phyloP scores from a whole-genome alignment of 2,113 vertebrate species.

The Pterophyllum scalare region DNA sequence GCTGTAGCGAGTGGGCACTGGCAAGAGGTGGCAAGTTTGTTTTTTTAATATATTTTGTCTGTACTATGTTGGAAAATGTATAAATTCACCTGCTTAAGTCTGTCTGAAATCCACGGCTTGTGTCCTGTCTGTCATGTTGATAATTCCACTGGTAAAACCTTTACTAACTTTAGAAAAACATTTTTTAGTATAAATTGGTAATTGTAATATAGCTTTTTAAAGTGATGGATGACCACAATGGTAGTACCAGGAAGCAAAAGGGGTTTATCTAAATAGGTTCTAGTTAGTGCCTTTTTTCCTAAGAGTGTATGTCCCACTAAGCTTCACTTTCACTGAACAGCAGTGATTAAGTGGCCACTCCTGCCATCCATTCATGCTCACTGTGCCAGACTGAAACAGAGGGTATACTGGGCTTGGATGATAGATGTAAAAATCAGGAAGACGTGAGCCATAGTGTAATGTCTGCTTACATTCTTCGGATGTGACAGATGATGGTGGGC shows the following conservation, averaged over 20 bases:
- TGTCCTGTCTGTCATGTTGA: neutral
- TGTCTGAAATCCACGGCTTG: neutral
- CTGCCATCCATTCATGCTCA: neutral
- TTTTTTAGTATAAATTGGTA: neutral
- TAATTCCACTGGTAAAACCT: neutral
- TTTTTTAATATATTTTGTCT: neutral
- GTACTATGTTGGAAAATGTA: neutral
- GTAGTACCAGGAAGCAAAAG: neutral
- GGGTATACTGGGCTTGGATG: slow-evolving; percentile 17
- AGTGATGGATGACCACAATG: neutral
- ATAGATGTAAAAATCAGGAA: slow-evolving; percentile 30
- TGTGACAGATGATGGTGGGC: slow-evolving; percentile 43
- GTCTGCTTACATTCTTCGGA: slow-evolving; percentile 34
- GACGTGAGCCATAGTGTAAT: neutral
- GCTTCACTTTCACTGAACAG: slow-evolving; percentile 4
- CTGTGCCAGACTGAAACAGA: slow-evolving; percentile 11
- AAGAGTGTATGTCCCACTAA: neutral
- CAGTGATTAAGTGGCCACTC: slow-evolving; percentile 11
- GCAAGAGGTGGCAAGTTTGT: neutral
- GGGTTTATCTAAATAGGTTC: neutral
- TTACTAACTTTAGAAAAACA: neutral
- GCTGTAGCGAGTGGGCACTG: neutral
- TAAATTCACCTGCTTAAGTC: neutral
- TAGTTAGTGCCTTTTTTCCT: neutral
- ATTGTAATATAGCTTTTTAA: neutral